Evolutionary conservation across 2,113 vertebrate species (phyloP), one percentile per base, ranked within the genome.

Genomic region (Hystrix cristata): DNA sequence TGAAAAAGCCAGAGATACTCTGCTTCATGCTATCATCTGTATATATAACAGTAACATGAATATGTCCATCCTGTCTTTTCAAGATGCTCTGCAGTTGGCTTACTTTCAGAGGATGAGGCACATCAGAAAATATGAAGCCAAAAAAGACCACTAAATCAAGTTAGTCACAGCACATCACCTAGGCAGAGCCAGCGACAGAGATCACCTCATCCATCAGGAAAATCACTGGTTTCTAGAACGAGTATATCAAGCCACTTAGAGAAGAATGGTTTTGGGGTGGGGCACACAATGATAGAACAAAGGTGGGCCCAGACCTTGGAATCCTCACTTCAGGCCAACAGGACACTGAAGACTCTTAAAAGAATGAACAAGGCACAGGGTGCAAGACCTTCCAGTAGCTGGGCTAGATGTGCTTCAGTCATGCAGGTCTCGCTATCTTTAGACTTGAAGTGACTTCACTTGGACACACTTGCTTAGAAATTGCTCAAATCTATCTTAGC

Each of bases 381-480:
- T 87, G 25, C 23, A 79, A 95, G 29, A 72, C 55, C 57, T 19
- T 79, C 7, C 18, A 71, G 18, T 25, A 48, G 14, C 7, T 4
- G 18, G 25, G 10, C 21, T 84, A 90, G 5, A 83, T 34, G 5
- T 55, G 11, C 59, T 53, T 64, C 65, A 90, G 19, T 59, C 64
- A 76, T 94, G 25, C 67, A 34, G 13, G 12, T 64, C 71, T 85
- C 13, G 11, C 43, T 95, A 43, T 23, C 71, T 96, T 96, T 96
- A 72, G 15, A 78, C 31, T 53, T 59, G 19, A 93, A 92, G 15
- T 2, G 2, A 72, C 53, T 90, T 94, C 38, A 83, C 9, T 80
- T 83, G 74, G 43, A 15, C 43, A 83, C 46, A 87, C 9, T 72
- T 91, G n/a, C 51, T 94, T 90, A 79, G 23, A 79, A 27, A 14